Percentiles rank a stretch among this genome's conserved stretches.
phyloP scores from a whole-genome alignment of 92 coral and sea anemone species.

The Heliopora coerulea region DNA sequence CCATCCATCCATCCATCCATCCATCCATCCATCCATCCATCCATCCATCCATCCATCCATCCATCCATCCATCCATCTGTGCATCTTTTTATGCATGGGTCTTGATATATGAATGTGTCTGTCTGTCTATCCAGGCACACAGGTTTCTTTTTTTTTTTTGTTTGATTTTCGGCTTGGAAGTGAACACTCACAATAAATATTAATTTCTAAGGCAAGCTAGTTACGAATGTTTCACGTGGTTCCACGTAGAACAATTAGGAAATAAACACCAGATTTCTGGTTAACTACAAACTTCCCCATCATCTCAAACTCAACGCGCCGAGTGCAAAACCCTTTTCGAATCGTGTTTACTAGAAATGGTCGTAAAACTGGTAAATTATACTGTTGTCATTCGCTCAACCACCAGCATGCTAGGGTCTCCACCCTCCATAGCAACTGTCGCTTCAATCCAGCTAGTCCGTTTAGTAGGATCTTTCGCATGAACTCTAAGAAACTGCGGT shows the following conservation, averaged over 20 bases:
- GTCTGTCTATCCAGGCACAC: background rate
- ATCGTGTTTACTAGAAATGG: background rate
- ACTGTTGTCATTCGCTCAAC: constrained; percentile 34
- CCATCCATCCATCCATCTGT: no score
- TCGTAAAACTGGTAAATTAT: background rate
- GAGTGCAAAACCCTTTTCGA: constrained; percentile 8
- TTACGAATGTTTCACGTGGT: no score
- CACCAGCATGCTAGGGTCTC: constrained; percentile 4
- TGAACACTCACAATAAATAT: background rate
- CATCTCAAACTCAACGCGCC: no score
- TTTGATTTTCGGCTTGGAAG: background rate
- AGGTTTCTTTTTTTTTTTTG: background rate
- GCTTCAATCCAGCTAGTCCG: constrained; percentile 24
- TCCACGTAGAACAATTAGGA: no score
- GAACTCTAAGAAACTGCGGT: background rate
- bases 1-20: no score
- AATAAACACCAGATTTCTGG: no score
- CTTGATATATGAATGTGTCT: no score
- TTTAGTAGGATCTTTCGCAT: constrained; percentile 3
- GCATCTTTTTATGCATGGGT: no score
- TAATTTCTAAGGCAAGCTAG: background rate
- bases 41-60: no score
- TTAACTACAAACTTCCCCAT: no score
- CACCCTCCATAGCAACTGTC: constrained; percentile 8
- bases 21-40: no score